Evolutionary conservation across 2,888 invertebrate genomes (phyloP), one percentile per base, ranked within the genome.

Genomic region (Sicus ferrugineus): DNA sequence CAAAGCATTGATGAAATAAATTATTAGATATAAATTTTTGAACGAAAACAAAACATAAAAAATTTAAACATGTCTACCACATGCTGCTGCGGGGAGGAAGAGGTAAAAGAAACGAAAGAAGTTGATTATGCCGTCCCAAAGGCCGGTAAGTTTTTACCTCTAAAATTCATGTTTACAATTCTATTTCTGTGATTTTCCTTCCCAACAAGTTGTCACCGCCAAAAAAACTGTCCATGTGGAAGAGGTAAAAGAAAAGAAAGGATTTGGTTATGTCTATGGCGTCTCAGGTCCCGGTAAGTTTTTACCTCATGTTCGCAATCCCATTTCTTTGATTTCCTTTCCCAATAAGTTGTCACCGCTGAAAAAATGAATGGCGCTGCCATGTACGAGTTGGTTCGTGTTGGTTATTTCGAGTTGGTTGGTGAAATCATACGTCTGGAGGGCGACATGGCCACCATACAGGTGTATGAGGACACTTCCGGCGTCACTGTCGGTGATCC

Each of bases 401-500:
- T 99, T 34, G 99, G 99, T 0, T 97, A 99, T 87, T 90, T 91
- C 77, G 97, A 98, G 87, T 88, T 99, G 79, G 98, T 99, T 9
- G 99, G 99, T 72, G 99, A 99, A 88, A 99, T 99, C 87, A 99
- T 99, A 87, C 93, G 99, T 85, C 90, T 99, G 72, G 99, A 99
- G 87, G 98, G 98, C 67, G 98, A 99, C 87, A 95, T 97, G 93
- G 99, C 99, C 71, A 99, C 99, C 75, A 98, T 99, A 85, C 99
- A 99, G 90, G 98, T 96, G 74, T 96, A 96, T 85, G 95, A 96
- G 83, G 95, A 96, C 85, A 96, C 93, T 77, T 98, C 98, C 42
- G 99, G 98, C 77, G 97, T 99, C 26, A 98, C 99, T 0, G 98
- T 99, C 1, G 99, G 99, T 21, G 99, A 99, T 87, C 99, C 99